These are phyloP conservation scores for Pelecanus crispus DNA, from an alignment of 2,113 vertebrate genomes.

Conservation along the genomic window DNA sequence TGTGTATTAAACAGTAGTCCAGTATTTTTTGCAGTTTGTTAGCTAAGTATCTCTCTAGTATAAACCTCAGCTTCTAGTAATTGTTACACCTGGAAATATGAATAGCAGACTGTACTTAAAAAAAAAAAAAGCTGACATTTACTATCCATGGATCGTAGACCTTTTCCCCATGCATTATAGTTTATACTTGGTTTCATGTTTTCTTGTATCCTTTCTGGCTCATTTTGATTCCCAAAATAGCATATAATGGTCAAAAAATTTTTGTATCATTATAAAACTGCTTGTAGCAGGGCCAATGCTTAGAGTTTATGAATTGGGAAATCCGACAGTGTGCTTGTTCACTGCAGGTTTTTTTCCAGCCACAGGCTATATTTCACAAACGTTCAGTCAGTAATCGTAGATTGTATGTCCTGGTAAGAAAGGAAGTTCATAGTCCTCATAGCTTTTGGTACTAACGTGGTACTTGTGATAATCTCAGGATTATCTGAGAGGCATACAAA, in stretches of 20 bases:
- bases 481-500: not conserved
- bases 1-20: not conserved
- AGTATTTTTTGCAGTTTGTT: not conserved
- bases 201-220: not conserved
- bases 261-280: not conserved
- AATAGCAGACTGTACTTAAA: not conserved
- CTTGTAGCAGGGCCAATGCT: not conserved
- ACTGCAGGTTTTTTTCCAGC: not conserved
- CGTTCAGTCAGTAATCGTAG: not conserved
- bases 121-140: not conserved
- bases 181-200: not conserved
- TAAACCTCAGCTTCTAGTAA: not conserved
- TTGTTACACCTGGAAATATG: not conserved
- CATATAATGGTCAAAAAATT: not conserved
- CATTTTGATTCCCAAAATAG: not conserved
- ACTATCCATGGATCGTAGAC: not conserved
- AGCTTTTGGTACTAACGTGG: fast-evolving
- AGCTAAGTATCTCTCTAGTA: not conserved
- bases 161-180: not conserved
- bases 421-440: not conserved
- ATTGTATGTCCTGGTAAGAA: not conserved
- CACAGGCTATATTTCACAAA: not conserved
- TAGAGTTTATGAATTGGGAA: not conserved
- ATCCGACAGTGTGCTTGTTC: not conserved
- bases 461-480: not conserved